phyloP scores from a whole-genome alignment of 92 coral and sea anemone species.

The Epizoanthus ramosus region DNA sequence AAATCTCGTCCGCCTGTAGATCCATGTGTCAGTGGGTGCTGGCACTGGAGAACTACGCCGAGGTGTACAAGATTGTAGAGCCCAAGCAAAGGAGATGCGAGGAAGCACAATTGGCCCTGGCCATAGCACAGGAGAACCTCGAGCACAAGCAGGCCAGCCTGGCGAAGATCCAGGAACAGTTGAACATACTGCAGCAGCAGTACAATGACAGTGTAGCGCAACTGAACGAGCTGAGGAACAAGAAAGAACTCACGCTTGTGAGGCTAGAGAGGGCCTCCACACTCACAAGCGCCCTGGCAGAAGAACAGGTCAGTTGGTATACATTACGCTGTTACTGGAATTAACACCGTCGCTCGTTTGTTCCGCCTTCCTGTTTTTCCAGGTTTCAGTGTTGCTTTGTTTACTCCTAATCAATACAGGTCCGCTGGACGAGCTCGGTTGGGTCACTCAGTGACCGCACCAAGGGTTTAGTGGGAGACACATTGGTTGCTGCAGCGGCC shows the following conservation, averaged over 20 bases:
- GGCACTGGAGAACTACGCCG: slow-evolving; percentile 94
- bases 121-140: slow-evolving; percentile 81
- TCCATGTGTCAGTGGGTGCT: slow-evolving; percentile 98
- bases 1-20: slow-evolving; percentile 92
- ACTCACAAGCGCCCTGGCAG: slow-evolving; percentile 82
- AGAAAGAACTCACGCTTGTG: slow-evolving; percentile 83
- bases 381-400: no score
- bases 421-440: slow-evolving; percentile 86
- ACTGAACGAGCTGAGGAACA: slow-evolving; percentile 74
- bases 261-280: slow-evolving; percentile 90
- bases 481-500: slow-evolving; percentile 85
- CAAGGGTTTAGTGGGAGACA: slow-evolving; percentile 81
- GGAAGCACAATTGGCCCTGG: slow-evolving; percentile 82
- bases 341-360: no score
- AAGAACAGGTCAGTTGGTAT: slow-evolving; percentile 73
- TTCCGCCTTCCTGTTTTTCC: no score
- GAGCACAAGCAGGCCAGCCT: slow-evolving; percentile 85
- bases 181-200: slow-evolving; percentile 80
- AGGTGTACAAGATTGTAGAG: slow-evolving; percentile 92
- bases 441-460: slow-evolving; percentile 60
- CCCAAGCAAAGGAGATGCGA: slow-evolving; percentile 95
- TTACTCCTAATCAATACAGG: slow-evolving; percentile 28
- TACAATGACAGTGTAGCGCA: slow-evolving; percentile 89
- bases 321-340: no score
- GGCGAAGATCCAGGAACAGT: slow-evolving; percentile 85